Evolutionary conservation across 2,797 vertebrate species (phyloP).

Genomic region (Phataginus tetradactyla): DNA sequence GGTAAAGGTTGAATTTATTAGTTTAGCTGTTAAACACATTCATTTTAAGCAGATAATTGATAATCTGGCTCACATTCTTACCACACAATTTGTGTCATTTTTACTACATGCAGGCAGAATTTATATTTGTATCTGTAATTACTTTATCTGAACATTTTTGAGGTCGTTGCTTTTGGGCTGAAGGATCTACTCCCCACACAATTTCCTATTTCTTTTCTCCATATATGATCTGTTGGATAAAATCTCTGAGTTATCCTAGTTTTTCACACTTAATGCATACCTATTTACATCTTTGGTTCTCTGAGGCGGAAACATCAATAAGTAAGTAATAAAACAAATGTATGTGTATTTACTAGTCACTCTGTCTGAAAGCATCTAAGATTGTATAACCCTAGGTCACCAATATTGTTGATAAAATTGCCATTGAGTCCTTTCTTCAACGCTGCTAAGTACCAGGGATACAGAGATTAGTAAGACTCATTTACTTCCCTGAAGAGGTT

Average conservation of each 20-base stretch:
- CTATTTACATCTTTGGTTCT: slow-evolving; percentile 15
- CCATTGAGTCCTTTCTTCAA: slow-evolving; percentile 1
- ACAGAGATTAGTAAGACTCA: background rate
- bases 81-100: background rate
- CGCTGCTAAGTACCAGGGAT: background rate
- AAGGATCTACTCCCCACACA: background rate
- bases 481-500: background rate
- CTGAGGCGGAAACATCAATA: background rate
- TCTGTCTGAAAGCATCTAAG: background rate
- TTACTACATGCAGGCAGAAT: slow-evolving; percentile 17
- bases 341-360: background rate
- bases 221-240: slow-evolving; percentile 13
- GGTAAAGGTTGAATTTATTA: slow-evolving; percentile 3
- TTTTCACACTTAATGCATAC: background rate
- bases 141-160: background rate
- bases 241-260: background rate
- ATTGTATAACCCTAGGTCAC: background rate
- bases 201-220: background rate
- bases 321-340: slow-evolving; percentile 17
- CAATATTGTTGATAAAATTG: background rate
- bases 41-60: background rate
- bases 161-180: background rate
- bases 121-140: slow-evolving; percentile 35
- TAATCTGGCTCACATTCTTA: background rate
- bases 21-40: background rate